phyloP scores from a whole-genome alignment of 2,888 invertebrate species.

The Lepetodrilus schrolli region DNA sequence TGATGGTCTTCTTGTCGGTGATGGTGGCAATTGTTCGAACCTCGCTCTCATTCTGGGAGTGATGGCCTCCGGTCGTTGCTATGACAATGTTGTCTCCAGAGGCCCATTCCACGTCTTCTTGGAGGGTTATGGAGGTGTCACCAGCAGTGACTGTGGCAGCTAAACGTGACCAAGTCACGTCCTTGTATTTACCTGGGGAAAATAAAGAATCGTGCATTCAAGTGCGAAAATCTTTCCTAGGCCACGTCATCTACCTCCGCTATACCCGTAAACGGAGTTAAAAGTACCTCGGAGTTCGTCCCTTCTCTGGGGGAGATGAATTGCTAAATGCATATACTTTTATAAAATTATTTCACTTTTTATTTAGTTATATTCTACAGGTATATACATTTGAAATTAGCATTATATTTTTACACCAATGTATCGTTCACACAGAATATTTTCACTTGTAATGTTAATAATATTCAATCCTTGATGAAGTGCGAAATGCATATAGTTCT shows the following conservation, averaged over 20 bases:
- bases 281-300: too few relatives aligned
- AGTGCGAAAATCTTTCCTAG: neutral
- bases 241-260: neutral
- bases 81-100: conserved; percentile 68
- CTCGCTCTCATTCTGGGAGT: conserved; percentile 68
- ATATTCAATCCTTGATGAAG: too few relatives aligned
- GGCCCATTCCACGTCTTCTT: conserved; percentile 38
- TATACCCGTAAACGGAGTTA: too few relatives aligned
- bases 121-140: conserved; percentile 48
- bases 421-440: too few relatives aligned
- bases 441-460: too few relatives aligned
- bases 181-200: conserved; percentile 55
- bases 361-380: too few relatives aligned
- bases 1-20: conserved; percentile 63
- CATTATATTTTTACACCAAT: too few relatives aligned
- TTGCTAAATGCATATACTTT: too few relatives aligned
- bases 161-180: conserved; percentile 64
- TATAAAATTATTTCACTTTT: too few relatives aligned
- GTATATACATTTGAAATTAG: too few relatives aligned
- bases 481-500: too few relatives aligned
- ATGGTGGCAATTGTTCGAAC: conserved; percentile 54
- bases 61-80: conserved; percentile 68
- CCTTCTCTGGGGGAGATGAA: too few relatives aligned
- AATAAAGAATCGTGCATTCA: neutral
- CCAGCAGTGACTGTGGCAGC: conserved; percentile 59